A percentile compares a stretch with the other conserved stretches of the same genome.
Evolutionary conservation across 2,888 invertebrate genomes (phyloP).

Genomic region (Tenthredo scrophulariae): DNA sequence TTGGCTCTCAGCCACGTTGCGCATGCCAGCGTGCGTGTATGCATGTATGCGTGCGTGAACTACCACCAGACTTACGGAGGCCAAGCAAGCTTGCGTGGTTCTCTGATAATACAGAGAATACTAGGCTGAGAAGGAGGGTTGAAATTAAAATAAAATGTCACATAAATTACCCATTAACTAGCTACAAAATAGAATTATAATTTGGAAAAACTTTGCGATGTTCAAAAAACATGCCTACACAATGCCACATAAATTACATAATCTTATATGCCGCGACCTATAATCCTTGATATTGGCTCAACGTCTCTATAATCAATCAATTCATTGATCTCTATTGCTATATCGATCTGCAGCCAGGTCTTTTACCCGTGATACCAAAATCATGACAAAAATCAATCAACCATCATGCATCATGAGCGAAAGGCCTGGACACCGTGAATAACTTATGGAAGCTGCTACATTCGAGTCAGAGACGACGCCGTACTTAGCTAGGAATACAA

Average conservation of each 20-base stretch:
- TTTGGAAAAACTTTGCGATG: not conserved
- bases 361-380: not conserved
- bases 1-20: conserved; percentile 45
- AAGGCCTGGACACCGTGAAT: no score
- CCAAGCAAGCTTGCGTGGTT: conserved; percentile 50
- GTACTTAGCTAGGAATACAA: no score
- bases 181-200: conserved; percentile 13
- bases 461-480: no score
- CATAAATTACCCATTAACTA: conserved; percentile 54
- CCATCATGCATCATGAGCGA: not conserved
- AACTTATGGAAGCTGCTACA: no score
- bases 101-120: conserved; percentile 52
- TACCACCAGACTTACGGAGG: conserved; percentile 42
- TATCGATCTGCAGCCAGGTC: not conserved
- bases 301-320: not conserved
- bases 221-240: not conserved
- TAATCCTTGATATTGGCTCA: not conserved
- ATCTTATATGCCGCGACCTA: not conserved
- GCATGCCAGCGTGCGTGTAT: conserved; percentile 48
- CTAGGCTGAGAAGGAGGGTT: conserved; percentile 33
- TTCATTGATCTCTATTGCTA: not conserved
- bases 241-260: not conserved
- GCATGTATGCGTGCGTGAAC: conserved; percentile 41
- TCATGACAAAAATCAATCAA: not conserved
- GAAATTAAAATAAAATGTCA: conserved; percentile 55